Conservation (phyloP, 2,888 invertebrate genomes). For the Listrodromus nycthemerus region DNA sequence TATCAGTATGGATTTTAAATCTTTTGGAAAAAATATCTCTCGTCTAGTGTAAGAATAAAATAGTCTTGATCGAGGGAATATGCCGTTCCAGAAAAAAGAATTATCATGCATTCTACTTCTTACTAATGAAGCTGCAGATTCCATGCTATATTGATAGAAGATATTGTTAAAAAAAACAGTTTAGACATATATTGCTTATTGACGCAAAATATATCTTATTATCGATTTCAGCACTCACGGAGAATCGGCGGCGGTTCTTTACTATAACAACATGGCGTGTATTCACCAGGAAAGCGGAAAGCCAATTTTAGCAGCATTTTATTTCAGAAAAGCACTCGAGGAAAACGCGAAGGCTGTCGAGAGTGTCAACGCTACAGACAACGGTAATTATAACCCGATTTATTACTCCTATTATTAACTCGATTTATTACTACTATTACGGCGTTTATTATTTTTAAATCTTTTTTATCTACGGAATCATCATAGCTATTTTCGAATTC, state of each 20-base stretch:
- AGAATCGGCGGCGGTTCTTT: conserved; percentile 88
- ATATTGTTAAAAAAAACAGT: background rate
- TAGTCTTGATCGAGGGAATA: too few relatives aligned
- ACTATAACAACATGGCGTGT: conserved; percentile 93
- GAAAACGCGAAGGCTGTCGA: conserved; percentile 87
- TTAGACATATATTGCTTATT: background rate
- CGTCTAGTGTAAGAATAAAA: too few relatives aligned
- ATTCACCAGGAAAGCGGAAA: conserved; percentile 93
- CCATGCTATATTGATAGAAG: too few relatives aligned
- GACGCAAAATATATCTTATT: conserved; percentile 29
- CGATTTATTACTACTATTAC: background rate
- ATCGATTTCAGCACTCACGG: conserved; percentile 85
- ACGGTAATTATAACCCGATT: conserved; percentile 70
- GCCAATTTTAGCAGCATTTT: conserved; percentile 91
- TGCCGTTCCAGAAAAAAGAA: too few relatives aligned
- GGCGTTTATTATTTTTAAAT: too few relatives aligned
- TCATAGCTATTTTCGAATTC: too few relatives aligned
- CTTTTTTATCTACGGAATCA: too few relatives aligned
- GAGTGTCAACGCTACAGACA: conserved; percentile 82
- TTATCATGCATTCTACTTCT: too few relatives aligned
- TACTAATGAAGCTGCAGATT: too few relatives aligned
- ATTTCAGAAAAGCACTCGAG: conserved; percentile 91
- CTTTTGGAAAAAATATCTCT: too few relatives aligned
- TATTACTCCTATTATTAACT: background rate
- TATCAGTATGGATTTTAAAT: too few relatives aligned